Evolutionary conservation across 1,140 invertebrate species (phyloP), one percentile per base, ranked within the genome.

Genomic region (Drosophila serrata): DNA sequence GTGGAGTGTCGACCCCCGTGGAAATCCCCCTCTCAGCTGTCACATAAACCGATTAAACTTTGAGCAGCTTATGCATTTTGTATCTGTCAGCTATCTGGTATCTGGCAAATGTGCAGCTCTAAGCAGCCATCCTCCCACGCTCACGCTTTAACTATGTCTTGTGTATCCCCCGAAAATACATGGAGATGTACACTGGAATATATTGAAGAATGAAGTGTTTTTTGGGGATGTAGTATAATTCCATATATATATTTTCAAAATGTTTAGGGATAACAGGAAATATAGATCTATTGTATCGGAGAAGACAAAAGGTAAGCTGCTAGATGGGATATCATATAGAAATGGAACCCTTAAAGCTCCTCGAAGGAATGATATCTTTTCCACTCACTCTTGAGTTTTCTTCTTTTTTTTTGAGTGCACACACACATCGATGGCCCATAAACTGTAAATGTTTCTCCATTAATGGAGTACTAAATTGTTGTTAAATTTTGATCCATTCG

Each of bases 41-140:
- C 84, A 76, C 68, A 86, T 86, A 86, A 86, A 87, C 80, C 84
- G 84, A 84, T 88, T 88, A 87, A 87, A 87, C 76, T 87, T 84
- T 84, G 76, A 90, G 76, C 80, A 88, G 85, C 84, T 87, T 90
- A 84, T 84, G 84, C 76, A 82, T 82, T 88, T 77, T 68, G 62
- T 72, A 78, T 81, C 62, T 72, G 64, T 80, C 56, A 67, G 74
- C 67, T 78, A 86, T 86, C 82, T 73, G 58, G 81, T 88, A 88
- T 86, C 82, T 75, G 57, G 45, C 72, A 75, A 87, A 87, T 88
- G 64, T 86, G 82, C 82, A 70, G 79, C 74, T 40, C 74, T 82
- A 82, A 82, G 79, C 82, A 76, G 73, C 45, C 35, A 9, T 37
- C 53, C 59, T 45, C 17, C 33, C 19, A n/a, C n/a, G n/a, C 27